Evolutionary conservation across 2,888 invertebrate species (phyloP), one percentile per base, ranked within the genome.

Genomic region (Acrocyrtus sp.): DNA sequence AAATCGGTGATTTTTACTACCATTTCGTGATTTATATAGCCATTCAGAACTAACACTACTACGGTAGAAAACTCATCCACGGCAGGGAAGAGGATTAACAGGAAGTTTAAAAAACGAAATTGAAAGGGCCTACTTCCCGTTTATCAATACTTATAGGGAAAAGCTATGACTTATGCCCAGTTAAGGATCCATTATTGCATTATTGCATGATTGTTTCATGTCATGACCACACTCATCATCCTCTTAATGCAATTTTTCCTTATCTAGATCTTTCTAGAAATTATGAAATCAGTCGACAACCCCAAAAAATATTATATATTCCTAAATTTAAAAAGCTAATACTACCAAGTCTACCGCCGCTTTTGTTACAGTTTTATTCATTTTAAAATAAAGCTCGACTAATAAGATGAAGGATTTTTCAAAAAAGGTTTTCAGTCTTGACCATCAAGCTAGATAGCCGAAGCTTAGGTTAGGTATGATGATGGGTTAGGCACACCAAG

Each of bases 1-100:
- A 63, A 63, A 45, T 54, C 27, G 27, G 15, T 39, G 27, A 47
- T 48, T 56, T 65, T 48, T 29, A 45, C 17, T 21, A 48, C 54
- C 48, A 48, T 29, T 56, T 67, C 58, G 67, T 60, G 68, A 68
- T 60, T 58, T 24, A 48, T 39, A 50, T n/a, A n/a, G n/a, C n/a
- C n/a, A n/a, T n/a, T n/a, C n/a, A n/a, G n/a, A n/a, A n/a, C n/a
- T n/a, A n/a, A n/a, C n/a, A n/a, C n/a, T n/a, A n/a, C n/a, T n/a
- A n/a, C 8, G 39, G 39, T 10, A 12, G 12, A 34, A 34, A 34
- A 17, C n/a, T 22, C 19, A 27, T 41, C 15, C 24, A n/a, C 4
- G 1, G 17, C 17, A 45, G 47, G 3, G 34, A 43, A 43, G 6
- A 12, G 45, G n/a, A 45, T 45, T 45, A 45, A 58, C 48, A 60